Evolutionary conservation across 2,797 vertebrate species (phyloP).

Genomic region (Emydoidea blandingii): DNA sequence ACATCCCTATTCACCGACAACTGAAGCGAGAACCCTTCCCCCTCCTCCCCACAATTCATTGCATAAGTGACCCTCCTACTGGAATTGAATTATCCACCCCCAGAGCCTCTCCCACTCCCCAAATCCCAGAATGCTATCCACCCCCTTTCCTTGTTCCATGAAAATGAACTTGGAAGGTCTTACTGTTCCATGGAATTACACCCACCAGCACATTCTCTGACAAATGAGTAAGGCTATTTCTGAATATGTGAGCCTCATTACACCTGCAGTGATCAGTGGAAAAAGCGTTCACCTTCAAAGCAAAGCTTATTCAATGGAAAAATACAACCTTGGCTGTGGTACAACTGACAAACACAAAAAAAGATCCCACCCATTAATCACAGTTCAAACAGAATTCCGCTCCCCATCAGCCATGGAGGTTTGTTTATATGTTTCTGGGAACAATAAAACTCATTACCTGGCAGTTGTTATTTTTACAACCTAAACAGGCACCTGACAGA

Average conservation of each 20-base stretch:
- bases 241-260: neutral
- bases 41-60: neutral
- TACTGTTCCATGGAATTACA: neutral
- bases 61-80: neutral
- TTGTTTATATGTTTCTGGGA: slow-evolving; percentile 72
- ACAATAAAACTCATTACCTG: slow-evolving; percentile 77
- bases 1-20: slow-evolving; percentile 34
- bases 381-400: slow-evolving; percentile 66
- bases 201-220: neutral
- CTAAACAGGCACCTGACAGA: slow-evolving; percentile 65
- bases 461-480: slow-evolving; percentile 65
- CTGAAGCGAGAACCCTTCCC: neutral
- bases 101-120: slow-evolving; percentile 12
- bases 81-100: slow-evolving; percentile 1
- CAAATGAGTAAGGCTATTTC: slow-evolving; percentile 37
- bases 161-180: slow-evolving; percentile 32
- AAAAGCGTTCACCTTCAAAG: slow-evolving; percentile 76
- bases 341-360: slow-evolving; percentile 28
- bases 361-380: slow-evolving; percentile 63
- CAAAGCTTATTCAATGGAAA: slow-evolving; percentile 79
- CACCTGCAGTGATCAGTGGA: slow-evolving; percentile 59
- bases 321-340: slow-evolving; percentile 76
- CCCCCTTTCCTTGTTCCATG: neutral
- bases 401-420: slow-evolving; percentile 34
- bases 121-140: slow-evolving; percentile 40